Evolutionary conservation across 2,113 vertebrate species (phyloP).

Genomic region (Taurulus bubalis): DNA sequence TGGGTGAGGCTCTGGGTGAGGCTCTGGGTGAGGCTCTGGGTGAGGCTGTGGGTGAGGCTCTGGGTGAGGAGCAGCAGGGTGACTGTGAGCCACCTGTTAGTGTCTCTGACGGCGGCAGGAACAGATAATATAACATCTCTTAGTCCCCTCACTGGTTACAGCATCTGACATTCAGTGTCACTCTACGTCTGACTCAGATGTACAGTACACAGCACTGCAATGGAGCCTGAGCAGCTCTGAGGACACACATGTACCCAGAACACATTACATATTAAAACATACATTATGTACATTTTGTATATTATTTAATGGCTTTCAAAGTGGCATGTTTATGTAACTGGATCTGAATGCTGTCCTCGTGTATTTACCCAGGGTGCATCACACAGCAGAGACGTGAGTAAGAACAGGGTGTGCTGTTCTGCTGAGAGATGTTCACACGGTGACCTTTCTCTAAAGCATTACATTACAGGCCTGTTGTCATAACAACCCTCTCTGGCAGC

Average conservation of each 20-base stretch:
- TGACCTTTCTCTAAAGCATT: conserved; percentile 32
- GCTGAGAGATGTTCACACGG: conserved; percentile 6
- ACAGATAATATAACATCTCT: no score
- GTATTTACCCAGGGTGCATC: conserved; percentile 7
- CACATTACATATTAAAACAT: conserved; percentile 14
- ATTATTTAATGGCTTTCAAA: neutral
- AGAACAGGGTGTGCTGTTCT: conserved; percentile 24
- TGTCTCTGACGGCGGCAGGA: no score
- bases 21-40: no score
- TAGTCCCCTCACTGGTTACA: no score
- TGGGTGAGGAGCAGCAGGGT: no score
- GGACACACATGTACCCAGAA: neutral
- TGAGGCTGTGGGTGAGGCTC: no score
- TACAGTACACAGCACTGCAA: no score
- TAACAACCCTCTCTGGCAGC: conserved; percentile 25
- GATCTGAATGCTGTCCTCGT: conserved; percentile 4
- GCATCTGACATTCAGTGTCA: no score
- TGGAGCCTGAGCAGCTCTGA: neutral
- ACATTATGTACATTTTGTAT: neutral
- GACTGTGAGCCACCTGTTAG: no score
- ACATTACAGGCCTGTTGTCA: conserved; percentile 25
- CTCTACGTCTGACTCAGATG: no score
- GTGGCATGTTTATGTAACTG: neutral
- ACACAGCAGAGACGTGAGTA: conserved; percentile 11
- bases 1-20: no score